phyloP scores from a whole-genome alignment of 2,113 vertebrate genomes.

The Scatophagus argus region DNA sequence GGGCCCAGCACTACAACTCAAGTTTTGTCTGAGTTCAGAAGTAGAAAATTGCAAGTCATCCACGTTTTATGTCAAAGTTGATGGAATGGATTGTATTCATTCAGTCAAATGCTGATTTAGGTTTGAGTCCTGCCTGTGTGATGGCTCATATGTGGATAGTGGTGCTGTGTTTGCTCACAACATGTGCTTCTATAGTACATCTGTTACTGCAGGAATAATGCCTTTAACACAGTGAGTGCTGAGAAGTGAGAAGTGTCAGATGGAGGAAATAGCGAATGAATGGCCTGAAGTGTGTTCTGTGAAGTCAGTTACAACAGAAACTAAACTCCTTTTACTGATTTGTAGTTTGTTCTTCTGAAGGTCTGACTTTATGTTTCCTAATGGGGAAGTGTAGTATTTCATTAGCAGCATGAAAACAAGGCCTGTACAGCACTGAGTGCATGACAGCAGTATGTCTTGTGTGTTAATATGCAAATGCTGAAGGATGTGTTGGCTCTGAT shows the following conservation, averaged over 20 bases:
- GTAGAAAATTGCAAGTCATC: no score
- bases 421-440: slow-evolving; percentile 3
- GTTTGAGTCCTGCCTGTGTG: neutral
- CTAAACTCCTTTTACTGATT: neutral
- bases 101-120: neutral
- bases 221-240: neutral
- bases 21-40: no score
- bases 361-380: slow-evolving; percentile 22
- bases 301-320: neutral
- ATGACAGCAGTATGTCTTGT: neutral
- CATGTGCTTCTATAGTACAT: neutral
- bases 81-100: neutral
- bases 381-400: slow-evolving; percentile 10
- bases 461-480: neutral
- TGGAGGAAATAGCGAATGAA: neutral
- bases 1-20: no score
- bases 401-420: slow-evolving; percentile 34
- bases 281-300: neutral
- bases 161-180: neutral
- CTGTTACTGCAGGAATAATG: neutral
- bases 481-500: slow-evolving; percentile 41
- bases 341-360: slow-evolving; percentile 47
- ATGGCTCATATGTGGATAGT: neutral
- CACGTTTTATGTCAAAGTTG: no score
- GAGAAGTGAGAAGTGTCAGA: neutral